Conservation (phyloP, 2,797 vertebrate genomes). For the Lepilemur ruficaudatus region DNA sequence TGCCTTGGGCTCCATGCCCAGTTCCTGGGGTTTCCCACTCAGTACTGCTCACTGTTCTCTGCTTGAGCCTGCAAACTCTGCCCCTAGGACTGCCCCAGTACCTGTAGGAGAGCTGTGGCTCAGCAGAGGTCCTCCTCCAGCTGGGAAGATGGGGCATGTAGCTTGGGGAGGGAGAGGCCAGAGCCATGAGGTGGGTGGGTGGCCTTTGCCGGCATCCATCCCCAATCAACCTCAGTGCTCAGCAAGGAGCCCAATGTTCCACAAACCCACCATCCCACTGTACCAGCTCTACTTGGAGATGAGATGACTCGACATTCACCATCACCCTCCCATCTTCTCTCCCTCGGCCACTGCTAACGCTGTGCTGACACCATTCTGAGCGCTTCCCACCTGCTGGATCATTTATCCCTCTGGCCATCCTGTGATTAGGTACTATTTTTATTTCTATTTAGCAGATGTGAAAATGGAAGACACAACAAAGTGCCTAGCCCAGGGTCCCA, state of each 20-base stretch:
- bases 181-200: not conserved
- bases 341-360: not conserved
- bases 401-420: not conserved
- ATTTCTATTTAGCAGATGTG: not conserved
- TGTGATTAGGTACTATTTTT: not conserved
- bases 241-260: not conserved
- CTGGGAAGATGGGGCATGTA: not conserved
- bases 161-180: rapidly evolving
- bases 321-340: not conserved
- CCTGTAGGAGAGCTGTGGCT: not conserved
- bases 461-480: not conserved
- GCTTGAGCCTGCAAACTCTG: not conserved
- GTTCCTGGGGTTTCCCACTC: not conserved
- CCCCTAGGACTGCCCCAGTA: too few species aligned
- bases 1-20: rapidly evolving
- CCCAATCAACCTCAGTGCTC: not conserved
- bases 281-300: not conserved
- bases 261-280: rapidly evolving
- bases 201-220: too few species aligned
- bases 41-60: not conserved
- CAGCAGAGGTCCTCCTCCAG: not conserved
- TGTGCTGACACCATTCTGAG: not conserved
- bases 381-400: not conserved
- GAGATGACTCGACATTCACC: not conserved
- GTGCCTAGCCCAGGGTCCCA: not conserved